A percentile compares a stretch with the other conserved stretches of the same genome.
phyloP scores from a whole-genome alignment of 2,797 vertebrate genomes.

The Phoxinus dragarum region DNA sequence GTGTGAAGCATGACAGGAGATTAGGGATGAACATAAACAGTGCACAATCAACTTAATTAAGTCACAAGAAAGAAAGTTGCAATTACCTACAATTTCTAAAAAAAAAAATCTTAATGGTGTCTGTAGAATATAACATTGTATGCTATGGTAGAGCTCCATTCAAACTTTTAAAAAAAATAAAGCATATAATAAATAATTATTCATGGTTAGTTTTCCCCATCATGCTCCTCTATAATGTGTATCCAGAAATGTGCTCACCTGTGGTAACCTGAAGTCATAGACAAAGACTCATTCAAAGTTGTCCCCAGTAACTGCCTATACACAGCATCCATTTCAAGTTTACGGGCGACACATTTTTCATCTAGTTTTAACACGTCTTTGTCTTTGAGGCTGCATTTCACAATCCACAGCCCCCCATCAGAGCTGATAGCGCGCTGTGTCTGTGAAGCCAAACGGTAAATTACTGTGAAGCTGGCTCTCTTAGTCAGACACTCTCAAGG shows the following conservation, averaged over 20 bases:
- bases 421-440: constrained; percentile 32
- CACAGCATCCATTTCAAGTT: constrained; percentile 33
- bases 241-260: constrained; percentile 3
- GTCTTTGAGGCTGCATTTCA: constrained; percentile 49
- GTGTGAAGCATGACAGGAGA: not conserved
- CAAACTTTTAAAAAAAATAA: not conserved
- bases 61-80: not conserved
- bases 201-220: not conserved
- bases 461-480: constrained; percentile 61
- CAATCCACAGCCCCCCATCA: constrained; percentile 41
- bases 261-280: constrained; percentile 5
- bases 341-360: constrained; percentile 28
- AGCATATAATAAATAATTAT: not conserved
- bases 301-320: constrained; percentile 5
- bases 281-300: constrained; percentile 33
- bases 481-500: constrained; percentile 61
- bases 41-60: no score
- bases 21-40: not conserved
- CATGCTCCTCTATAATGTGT: not conserved
- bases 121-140: not conserved
- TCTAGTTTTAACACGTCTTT: constrained; percentile 36
- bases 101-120: not conserved
- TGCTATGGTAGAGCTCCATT: not conserved
- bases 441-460: constrained; percentile 51
- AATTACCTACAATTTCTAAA: no score